phyloP scores from a whole-genome alignment of 2,113 vertebrate species.

The Capreolus pygargus region DNA sequence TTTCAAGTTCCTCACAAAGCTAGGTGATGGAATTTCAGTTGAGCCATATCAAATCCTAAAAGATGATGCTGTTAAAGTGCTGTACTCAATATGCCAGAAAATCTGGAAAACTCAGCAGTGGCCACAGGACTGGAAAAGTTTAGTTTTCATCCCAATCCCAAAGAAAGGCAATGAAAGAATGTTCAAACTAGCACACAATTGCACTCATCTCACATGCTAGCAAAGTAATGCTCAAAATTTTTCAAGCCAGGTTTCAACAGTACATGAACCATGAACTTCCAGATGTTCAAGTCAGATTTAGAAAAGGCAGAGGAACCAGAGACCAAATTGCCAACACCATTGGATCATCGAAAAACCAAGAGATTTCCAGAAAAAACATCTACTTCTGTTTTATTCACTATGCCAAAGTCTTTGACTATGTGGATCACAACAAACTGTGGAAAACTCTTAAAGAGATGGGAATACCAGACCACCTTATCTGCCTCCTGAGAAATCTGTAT shows the following conservation, averaged over 20 bases:
- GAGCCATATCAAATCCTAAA: background rate
- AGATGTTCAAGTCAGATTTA: background rate
- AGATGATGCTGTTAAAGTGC: background rate
- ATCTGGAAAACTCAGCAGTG: background rate
- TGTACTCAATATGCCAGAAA: background rate
- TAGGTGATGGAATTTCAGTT: background rate
- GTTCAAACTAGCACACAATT: background rate
- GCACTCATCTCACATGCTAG: background rate
- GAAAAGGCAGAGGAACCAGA: background rate
- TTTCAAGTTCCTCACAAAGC: background rate
- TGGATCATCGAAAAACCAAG: background rate
- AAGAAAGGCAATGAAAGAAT: background rate
- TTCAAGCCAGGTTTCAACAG: background rate
- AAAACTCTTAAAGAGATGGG: background rate
- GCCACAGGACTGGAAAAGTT: background rate
- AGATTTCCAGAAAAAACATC: background rate
- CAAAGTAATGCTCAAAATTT: background rate
- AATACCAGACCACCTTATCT: background rate
- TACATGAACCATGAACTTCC: background rate
- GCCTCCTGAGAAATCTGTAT: background rate
- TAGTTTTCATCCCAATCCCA: background rate
- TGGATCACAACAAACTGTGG: background rate
- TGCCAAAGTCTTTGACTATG: background rate
- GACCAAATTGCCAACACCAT: background rate
- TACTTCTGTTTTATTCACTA: background rate